Conservation (phyloP, 2,113 vertebrate genomes). For the western clawed frog (Xenopus tropicalis) region DNA sequence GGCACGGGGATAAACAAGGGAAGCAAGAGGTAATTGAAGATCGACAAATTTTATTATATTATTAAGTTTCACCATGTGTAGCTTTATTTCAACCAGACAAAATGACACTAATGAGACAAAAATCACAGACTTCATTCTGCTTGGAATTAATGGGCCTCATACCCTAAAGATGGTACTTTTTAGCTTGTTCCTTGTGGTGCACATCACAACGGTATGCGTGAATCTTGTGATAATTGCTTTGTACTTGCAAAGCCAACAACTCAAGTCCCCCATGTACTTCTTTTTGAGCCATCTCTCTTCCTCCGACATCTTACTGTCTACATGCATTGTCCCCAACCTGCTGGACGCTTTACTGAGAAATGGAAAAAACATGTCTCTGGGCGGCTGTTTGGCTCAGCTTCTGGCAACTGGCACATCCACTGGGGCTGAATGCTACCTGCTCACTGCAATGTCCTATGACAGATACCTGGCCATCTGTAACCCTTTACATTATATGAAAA, state of each 20-base stretch:
- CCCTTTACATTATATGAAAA: slow-evolving; percentile 16
- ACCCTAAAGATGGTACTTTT: not conserved
- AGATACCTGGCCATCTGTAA: slow-evolving; percentile 32
- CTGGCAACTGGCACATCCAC: not conserved
- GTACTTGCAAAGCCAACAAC: not conserved
- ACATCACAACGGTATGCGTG: not conserved
- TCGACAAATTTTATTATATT: too few species aligned
- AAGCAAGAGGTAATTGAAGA: too few species aligned
- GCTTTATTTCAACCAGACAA: too few species aligned
- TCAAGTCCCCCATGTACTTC: slow-evolving; percentile 24
- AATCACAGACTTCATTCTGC: too few species aligned
- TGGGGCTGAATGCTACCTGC: not conserved
- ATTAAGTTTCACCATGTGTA: too few species aligned
- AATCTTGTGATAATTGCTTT: slow-evolving; percentile 2
- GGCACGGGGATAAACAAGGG: too few species aligned
- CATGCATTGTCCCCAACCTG: not conserved
- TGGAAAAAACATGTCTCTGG: not conserved
- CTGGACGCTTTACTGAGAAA: not conserved
- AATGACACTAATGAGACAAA: too few species aligned
- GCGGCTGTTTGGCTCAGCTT: slow-evolving; percentile 3
- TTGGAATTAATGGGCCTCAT: not conserved
- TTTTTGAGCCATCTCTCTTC: slow-evolving; percentile 11
- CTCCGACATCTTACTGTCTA: not conserved
- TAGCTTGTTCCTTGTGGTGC: slow-evolving; percentile 1
- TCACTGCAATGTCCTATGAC: slow-evolving; percentile 29